phyloP scores from a whole-genome alignment of 2,888 invertebrate species.

The Ceraclea dissimilis region DNA sequence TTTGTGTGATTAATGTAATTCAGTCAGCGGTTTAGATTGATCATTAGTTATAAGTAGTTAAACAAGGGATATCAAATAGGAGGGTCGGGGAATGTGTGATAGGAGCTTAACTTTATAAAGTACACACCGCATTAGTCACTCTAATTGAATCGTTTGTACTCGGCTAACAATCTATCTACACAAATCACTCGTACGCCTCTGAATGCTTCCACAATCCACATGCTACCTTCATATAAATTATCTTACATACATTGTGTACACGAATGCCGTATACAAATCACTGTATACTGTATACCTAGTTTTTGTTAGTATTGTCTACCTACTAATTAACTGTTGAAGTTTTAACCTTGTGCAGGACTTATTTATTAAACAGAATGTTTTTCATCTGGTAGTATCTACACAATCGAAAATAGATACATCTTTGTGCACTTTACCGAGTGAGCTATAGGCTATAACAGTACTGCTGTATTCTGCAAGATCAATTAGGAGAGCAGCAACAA shows the following conservation, averaged over 20 bases:
- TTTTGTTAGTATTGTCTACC: too few relatives aligned
- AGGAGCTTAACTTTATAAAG: conserved; percentile 1
- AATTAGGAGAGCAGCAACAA: too few relatives aligned
- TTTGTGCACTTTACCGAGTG: too few relatives aligned
- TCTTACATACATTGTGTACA: not conserved
- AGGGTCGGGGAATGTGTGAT: not conserved
- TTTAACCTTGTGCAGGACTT: too few relatives aligned
- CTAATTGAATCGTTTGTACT: conserved; percentile 1
- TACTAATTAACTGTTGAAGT: too few relatives aligned
- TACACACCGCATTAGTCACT: not conserved
- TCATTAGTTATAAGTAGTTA: not conserved
- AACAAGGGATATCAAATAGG: not conserved
- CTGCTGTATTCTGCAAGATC: too few relatives aligned
- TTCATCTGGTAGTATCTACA: too few relatives aligned
- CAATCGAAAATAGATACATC: too few relatives aligned
- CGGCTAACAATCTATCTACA: not conserved
- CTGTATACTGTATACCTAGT: too few relatives aligned
- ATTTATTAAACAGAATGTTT: too few relatives aligned
- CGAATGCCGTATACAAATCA: too few relatives aligned
- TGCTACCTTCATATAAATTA: not conserved
- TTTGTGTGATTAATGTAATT: not conserved
- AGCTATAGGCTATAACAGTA: too few relatives aligned
- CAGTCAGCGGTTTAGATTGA: not conserved
- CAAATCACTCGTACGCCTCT: not conserved
- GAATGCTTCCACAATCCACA: not conserved